phyloP scores from a whole-genome alignment of 2,888 invertebrate species.

The Archips crataeganus region DNA sequence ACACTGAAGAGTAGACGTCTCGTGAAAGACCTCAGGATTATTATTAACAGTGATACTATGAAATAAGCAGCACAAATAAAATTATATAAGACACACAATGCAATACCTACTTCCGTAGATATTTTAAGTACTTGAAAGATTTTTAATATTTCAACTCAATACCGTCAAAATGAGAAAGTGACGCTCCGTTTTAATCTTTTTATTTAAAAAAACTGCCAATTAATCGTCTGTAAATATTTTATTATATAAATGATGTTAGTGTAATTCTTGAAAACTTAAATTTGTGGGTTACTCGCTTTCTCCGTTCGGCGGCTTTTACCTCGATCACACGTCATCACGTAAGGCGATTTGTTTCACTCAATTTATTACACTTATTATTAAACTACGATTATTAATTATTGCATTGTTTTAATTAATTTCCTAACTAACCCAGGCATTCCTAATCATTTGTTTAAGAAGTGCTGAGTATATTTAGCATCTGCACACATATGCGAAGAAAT shows the following conservation, averaged over 20 bases:
- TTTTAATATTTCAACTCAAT: constrained; percentile 26
- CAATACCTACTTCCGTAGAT: constrained; percentile 28
- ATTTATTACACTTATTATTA: constrained; percentile 75
- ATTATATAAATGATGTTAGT: background rate
- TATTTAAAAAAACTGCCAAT: constrained; percentile 20
- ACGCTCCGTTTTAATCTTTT: constrained; percentile 5
- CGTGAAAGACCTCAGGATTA: background rate
- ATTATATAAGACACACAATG: constrained; percentile 30
- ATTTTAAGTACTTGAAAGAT: constrained; percentile 15
- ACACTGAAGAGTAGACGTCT: background rate
- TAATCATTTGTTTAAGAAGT: too few species aligned
- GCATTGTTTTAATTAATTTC: constrained; percentile 18
- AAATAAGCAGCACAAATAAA: constrained; percentile 33
- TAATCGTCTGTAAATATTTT: constrained; percentile 17
- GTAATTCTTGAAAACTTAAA: constrained; percentile 8
- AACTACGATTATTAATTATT: constrained; percentile 41
- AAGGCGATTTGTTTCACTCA: constrained; percentile 72
- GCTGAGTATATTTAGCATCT: too few species aligned
- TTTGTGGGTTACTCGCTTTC: constrained; percentile 48
- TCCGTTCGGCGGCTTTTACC: constrained; percentile 47
- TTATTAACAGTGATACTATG: constrained; percentile 36
- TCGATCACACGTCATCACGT: constrained; percentile 58
- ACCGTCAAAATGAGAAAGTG: constrained; percentile 36
- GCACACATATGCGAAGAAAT: too few species aligned
- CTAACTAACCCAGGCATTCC: background rate